These are phyloP conservation scores for Desmophyllum pertusum DNA, from an alignment of 92 coral and sea anemone species.

Conservation along the genomic window DNA sequence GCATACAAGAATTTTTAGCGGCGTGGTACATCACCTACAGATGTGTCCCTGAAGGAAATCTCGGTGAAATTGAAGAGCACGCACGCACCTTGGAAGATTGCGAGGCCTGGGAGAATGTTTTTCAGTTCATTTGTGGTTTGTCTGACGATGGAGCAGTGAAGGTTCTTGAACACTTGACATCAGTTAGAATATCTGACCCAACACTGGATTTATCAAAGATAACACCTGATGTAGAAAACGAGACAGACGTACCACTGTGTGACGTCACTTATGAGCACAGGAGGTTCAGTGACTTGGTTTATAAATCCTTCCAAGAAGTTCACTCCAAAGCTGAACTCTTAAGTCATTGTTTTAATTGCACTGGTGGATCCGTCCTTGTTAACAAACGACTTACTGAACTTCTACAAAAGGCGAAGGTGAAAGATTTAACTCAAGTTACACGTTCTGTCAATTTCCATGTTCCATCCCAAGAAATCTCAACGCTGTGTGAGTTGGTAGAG, in stretches of 20 bases:
- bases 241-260: background rate
- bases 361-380: background rate
- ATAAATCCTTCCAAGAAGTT: background rate
- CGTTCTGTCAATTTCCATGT: no score
- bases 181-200: background rate
- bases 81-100: background rate
- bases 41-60: constrained; percentile 18
- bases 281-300: background rate
- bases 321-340: background rate
- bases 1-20: constrained; percentile 43
- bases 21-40: constrained; percentile 30
- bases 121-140: constrained; percentile 28
- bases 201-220: constrained; percentile 12
- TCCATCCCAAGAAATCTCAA: no score
- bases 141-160: constrained; percentile 24
- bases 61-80: constrained; percentile 10
- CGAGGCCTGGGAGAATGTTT: background rate
- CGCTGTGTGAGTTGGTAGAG: background rate
- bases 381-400: background rate
- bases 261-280: background rate
- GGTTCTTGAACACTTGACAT: background rate
- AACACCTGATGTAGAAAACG: background rate
- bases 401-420: background rate
- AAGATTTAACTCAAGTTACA: background rate
- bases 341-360: background rate